Evolutionary conservation across 35 echinoderm and acorn worm species (phyloP), one percentile per base, ranked within the genome.

Genomic region (Holothuria glaberrima): DNA sequence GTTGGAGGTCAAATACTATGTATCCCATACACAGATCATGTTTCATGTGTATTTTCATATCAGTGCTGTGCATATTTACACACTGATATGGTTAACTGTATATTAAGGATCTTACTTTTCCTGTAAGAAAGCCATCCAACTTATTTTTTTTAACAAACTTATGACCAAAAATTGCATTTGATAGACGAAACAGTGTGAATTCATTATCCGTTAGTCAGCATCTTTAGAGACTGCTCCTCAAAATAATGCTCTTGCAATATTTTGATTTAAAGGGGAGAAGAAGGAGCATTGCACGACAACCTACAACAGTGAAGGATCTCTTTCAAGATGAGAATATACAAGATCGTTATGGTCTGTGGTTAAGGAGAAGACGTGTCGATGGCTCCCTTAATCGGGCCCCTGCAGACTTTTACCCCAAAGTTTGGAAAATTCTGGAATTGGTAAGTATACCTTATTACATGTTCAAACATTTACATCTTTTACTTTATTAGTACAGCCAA

Each of bases 371-470:
- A 48, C 48, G 96, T 45, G 74, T 98, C 10, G 96, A 98, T 74
- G 96, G 96, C 67, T 90, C 96, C 48, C 91, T 98, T 61, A 98
- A 98, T 66, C 60, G 96, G 20, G 96, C 88, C 75, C 96, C 96
- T 4, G 31, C 91, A 6, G 96, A 94, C 59, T 98, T 98, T 70
- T 98, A 98, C 45, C 38, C 28, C 59, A 98, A 98, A 91, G 93
- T 98, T 9, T 98, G 96, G 96, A 92, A 94, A 63, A 73, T 98
- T 58, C 84, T 98, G 21, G 96, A 98, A 90, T 86, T 84, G 88
- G 96, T 98, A 68, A 24, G 85, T 89, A 19, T 9, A 12, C 0
- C 13, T 14, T 54, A 9, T 54, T 29, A 69, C 9, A 20, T 29
- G 31, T 12, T 29, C 22, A 0, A 30, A 25, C 0, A 25, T 33